Conservation (phyloP, 2,797 vertebrate species). For the Chiloscyllium punctatum region DNA sequence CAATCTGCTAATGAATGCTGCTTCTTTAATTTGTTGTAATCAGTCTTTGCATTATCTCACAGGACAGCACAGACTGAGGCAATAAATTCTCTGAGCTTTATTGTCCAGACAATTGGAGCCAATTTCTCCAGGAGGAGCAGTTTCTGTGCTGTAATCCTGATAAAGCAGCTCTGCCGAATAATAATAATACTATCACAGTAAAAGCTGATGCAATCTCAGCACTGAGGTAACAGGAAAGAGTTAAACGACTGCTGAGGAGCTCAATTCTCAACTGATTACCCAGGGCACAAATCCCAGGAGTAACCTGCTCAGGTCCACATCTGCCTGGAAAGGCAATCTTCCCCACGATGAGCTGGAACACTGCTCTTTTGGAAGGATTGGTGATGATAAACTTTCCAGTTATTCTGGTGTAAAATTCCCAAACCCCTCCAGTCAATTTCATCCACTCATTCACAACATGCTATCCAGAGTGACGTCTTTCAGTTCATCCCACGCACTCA, state of each 20-base stretch:
- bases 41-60: not conserved
- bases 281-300: too few species aligned
- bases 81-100: not conserved
- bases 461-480: not conserved
- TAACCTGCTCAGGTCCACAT: not conserved
- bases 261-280: too few species aligned
- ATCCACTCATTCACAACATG: not conserved
- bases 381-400: not conserved
- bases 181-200: too few species aligned
- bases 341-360: not conserved
- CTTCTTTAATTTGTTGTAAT: not conserved
- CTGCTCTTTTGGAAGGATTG: not conserved
- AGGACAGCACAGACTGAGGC: not conserved
- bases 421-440: not conserved
- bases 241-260: too few species aligned
- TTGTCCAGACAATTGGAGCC: not conserved
- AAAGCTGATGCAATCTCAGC: too few species aligned
- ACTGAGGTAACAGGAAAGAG: too few species aligned
- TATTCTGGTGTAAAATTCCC: not conserved
- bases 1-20: not conserved
- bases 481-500: too few species aligned
- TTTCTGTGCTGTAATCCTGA: not conserved
- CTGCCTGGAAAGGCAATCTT: not conserved
- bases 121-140: not conserved
- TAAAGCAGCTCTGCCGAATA: not conserved